Evolutionary conservation across 2,797 vertebrate genomes (phyloP).

Genomic region (Lophotriccus pileatus): DNA sequence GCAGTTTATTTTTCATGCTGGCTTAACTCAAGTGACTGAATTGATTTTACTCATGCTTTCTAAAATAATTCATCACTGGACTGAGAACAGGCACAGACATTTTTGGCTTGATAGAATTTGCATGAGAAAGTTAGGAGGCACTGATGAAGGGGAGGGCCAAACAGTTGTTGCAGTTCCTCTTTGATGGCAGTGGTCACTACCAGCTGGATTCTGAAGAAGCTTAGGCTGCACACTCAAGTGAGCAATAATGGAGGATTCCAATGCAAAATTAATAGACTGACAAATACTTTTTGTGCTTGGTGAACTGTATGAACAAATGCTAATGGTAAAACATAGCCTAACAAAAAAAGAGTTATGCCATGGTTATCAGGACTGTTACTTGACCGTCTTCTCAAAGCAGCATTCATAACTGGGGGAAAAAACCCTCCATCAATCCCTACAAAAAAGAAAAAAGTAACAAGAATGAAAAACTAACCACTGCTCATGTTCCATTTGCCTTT

Average conservation of each 20-base stretch:
- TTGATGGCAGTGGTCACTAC: not conserved
- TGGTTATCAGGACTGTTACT: constrained; percentile 22
- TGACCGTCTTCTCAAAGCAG: constrained; percentile 26
- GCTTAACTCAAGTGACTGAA: constrained; percentile 40
- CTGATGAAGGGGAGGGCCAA: not conserved
- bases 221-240: not conserved
- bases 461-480: not conserved
- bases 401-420: not conserved
- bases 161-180: not conserved
- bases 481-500: not conserved
- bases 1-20: constrained; percentile 38
- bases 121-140: constrained; percentile 6
- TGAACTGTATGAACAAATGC: constrained; percentile 34
- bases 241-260: constrained; percentile 49
- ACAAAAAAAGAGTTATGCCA: constrained; percentile 36
- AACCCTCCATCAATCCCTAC: not conserved
- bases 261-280: constrained; percentile 61
- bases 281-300: constrained; percentile 45
- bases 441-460: not conserved
- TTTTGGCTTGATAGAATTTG: constrained; percentile 38
- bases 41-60: constrained; percentile 41
- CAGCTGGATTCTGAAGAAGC: constrained; percentile 17
- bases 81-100: not conserved
- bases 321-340: constrained; percentile 28
- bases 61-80: constrained; percentile 18